These are phyloP conservation scores for Saccopteryx leptura DNA, from an alignment of 2,113 vertebrate genomes.

Conservation along the genomic window DNA sequence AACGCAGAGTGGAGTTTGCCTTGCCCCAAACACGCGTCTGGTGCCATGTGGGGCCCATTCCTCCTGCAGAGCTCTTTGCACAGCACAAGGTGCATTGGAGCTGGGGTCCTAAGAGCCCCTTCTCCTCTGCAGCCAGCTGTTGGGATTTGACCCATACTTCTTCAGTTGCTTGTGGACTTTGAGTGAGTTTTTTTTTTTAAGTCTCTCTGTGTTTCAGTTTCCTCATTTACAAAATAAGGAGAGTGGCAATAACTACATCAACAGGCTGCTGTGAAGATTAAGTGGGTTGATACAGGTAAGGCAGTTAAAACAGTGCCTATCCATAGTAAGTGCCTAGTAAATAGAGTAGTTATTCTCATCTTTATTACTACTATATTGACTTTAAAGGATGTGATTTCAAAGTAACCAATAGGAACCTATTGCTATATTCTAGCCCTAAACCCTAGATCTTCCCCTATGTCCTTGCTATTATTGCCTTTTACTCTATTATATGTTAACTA, in stretches of 20 bases:
- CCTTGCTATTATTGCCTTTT: background rate
- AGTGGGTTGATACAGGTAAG: background rate
- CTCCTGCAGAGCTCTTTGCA: background rate
- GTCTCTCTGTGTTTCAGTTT: background rate
- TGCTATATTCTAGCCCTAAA: background rate
- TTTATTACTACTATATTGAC: background rate
- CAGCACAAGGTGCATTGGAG: accelerated
- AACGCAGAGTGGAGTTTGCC: background rate
- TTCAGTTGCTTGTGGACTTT: background rate
- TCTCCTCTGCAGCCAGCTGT: background rate
- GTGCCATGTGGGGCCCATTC: background rate
- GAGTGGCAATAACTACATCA: background rate
- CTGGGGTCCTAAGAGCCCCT: background rate
- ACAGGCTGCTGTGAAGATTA: background rate
- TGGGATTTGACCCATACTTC: background rate
- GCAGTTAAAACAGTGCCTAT: background rate
- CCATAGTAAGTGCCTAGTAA: background rate
- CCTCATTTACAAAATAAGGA: background rate
- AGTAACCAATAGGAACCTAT: background rate
- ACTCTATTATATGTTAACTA: background rate
- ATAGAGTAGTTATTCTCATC: background rate
- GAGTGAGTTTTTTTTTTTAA: background rate
- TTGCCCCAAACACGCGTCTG: background rate
- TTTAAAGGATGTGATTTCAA: background rate
- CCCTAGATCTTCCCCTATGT: background rate